Conservation (phyloP, 2,888 invertebrate species). For the Caenorhabditis uteleia region DNA sequence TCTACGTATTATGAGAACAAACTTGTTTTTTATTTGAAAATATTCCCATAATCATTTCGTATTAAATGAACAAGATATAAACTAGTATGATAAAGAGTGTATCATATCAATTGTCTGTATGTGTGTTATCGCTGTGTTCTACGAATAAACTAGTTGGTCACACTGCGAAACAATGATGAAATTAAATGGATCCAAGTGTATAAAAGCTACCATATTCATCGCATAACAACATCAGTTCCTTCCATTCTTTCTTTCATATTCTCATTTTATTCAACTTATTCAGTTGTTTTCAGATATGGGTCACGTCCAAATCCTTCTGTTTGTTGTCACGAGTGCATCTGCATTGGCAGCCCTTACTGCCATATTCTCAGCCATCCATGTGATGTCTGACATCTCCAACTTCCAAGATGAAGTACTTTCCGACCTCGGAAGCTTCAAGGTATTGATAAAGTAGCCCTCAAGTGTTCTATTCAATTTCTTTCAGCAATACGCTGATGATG, state of each 20-base stretch:
- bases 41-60: too few relatives aligned
- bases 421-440: slow-evolving; percentile 44
- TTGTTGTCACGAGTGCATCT: slow-evolving; percentile 30
- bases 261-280: neutral
- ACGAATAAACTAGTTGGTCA: slow-evolving; percentile 10
- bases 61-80: too few relatives aligned
- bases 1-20: too few relatives aligned
- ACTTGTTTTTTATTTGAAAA: neutral
- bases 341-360: slow-evolving; percentile 31
- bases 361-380: slow-evolving; percentile 32
- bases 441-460: too few relatives aligned
- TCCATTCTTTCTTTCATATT: neutral
- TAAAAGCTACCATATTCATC: slow-evolving; percentile 7
- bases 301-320: slow-evolving; percentile 36
- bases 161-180: slow-evolving; percentile 8
- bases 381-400: slow-evolving; percentile 30
- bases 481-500: slow-evolving; percentile 44
- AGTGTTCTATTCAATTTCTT: slow-evolving; percentile 24
- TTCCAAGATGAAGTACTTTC: slow-evolving; percentile 24
- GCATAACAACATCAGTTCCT: neutral
- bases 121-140: neutral
- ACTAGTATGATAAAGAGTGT: too few relatives aligned
- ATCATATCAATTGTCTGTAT: neutral
- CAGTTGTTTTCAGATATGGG: too few relatives aligned
- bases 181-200: too few relatives aligned